A percentile compares a stretch with the other conserved stretches of the same genome.
Evolutionary conservation across 2,888 invertebrate species (phyloP).

Genomic region (Argyra leucocephala): DNA sequence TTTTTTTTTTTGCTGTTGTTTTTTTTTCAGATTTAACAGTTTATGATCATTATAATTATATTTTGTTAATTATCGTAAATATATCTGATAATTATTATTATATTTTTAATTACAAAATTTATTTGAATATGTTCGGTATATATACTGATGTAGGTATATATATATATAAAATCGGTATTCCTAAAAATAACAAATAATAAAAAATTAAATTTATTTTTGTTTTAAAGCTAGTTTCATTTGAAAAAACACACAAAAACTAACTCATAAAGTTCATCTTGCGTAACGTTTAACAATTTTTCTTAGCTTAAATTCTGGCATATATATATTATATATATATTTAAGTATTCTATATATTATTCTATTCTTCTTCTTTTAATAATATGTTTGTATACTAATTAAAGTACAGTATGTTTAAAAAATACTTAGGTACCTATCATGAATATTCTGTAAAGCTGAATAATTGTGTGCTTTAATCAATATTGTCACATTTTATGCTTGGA

Average conservation of each 20-base stretch:
- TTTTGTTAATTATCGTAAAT: background rate
- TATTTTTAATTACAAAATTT: background rate
- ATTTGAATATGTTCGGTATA: background rate
- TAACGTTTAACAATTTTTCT: background rate
- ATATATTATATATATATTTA: too few relatives aligned
- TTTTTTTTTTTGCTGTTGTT: background rate
- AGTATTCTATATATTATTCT: too few relatives aligned
- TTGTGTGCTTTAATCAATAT: too few relatives aligned
- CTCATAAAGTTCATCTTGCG: conserved; percentile 5
- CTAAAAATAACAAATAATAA: background rate
- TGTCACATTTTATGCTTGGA: too few relatives aligned
- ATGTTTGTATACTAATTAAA: too few relatives aligned
- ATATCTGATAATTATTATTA: background rate
- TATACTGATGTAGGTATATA: background rate
- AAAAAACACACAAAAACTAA: background rate
- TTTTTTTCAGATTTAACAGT: background rate
- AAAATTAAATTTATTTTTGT: background rate
- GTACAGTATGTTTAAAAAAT: too few relatives aligned
- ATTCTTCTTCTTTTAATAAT: too few relatives aligned
- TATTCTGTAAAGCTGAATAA: too few relatives aligned
- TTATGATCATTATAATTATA: conserved; percentile 2
- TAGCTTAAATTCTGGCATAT: too few relatives aligned
- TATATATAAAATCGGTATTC: too few relatives aligned
- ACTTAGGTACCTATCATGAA: too few relatives aligned
- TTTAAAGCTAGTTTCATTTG: background rate